Conservation (phyloP, 2,113 vertebrate species). For the Hippocampus abdominalis region DNA sequence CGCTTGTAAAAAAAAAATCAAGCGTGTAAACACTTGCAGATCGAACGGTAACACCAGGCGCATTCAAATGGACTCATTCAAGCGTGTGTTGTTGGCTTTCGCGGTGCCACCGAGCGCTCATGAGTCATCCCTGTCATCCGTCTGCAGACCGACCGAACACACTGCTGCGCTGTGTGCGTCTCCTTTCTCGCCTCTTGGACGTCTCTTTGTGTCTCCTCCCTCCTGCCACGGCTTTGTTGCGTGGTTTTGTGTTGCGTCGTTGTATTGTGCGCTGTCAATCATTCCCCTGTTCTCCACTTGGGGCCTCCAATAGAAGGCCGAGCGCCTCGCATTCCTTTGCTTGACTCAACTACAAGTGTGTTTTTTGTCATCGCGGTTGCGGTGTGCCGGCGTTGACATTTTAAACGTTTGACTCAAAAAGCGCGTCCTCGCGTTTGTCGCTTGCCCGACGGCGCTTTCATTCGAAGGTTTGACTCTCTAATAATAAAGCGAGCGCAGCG, state of each 20-base stretch:
- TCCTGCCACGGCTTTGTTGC: conserved; percentile 42
- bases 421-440: background rate
- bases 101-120: conserved; percentile 22
- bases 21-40: background rate
- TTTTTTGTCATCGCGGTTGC: background rate
- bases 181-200: background rate
- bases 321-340: background rate
- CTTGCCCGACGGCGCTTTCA: background rate
- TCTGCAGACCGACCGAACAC: conserved; percentile 62
- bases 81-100: conserved; percentile 27
- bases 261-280: conserved; percentile 1
- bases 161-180: conserved; percentile 40
- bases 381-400: background rate
- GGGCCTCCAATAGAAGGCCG: background rate
- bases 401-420: background rate
- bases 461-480: background rate
- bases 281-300: conserved; percentile 1
- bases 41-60: background rate
- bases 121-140: conserved; percentile 52
- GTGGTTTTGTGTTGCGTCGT: conserved; percentile 6
- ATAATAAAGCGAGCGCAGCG: conserved; percentile 1
- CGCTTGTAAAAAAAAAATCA: background rate
- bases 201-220: conserved; percentile 44
- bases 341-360: background rate
- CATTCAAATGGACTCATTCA: conserved; percentile 25